Conservation (phyloP, 2,113 vertebrate genomes). For the Tetrax tetrax region DNA sequence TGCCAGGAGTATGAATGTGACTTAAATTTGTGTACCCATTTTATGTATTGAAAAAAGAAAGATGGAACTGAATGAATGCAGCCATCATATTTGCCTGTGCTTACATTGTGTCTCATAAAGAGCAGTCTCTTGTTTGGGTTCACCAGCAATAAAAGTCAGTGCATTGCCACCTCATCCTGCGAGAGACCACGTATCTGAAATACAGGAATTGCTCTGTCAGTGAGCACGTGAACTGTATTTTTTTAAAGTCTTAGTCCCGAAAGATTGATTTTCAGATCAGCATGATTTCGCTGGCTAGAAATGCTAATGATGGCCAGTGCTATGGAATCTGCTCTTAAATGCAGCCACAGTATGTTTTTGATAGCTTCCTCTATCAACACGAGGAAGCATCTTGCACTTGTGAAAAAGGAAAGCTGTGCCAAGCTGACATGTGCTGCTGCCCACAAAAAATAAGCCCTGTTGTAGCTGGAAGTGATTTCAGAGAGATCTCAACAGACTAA, state of each 20-base stretch:
- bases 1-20: not conserved
- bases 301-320: not conserved
- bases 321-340: not conserved
- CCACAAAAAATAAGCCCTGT: not conserved
- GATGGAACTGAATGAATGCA: not conserved
- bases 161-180: not conserved
- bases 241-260: not conserved
- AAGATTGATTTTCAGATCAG: not conserved
- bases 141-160: constrained; percentile 72
- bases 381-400: constrained; percentile 24
- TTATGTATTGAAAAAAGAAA: not conserved
- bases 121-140: constrained; percentile 11
- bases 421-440: constrained; percentile 10
- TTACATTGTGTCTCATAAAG: not conserved
- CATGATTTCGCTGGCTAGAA: not conserved
- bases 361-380: not conserved
- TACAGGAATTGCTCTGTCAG: not conserved
- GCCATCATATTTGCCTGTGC: not conserved
- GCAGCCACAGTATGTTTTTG: not conserved
- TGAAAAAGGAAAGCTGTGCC: constrained; percentile 58
- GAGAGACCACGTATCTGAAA: not conserved
- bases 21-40: not conserved
- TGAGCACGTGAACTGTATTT: not conserved
- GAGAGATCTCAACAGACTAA: not conserved
- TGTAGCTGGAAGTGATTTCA: not conserved